Evolutionary conservation across 2,113 vertebrate genomes (phyloP), one percentile per base, ranked within the genome.

Genomic region (Aspiorhynchus laticeps): DNA sequence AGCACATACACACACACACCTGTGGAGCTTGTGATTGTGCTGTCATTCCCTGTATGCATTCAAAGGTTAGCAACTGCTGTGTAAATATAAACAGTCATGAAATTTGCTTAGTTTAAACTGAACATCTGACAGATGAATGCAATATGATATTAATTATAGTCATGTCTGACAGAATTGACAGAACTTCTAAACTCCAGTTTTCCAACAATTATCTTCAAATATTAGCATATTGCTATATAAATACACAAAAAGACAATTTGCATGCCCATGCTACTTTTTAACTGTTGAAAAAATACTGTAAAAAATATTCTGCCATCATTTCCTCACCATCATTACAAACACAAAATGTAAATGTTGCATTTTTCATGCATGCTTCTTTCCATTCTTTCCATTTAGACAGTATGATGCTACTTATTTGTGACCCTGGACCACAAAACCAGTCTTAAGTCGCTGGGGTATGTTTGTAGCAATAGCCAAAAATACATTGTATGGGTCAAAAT

Each of bases 1-100:
- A 19, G 5, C 9, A 48, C 17, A 83, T 9, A 71, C 82, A 74
- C 46, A 26, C 78, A 61, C n/a, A 24, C 83, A 84, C 83, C 83
- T 84, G 83, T 84, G 83, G 83, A 75, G 46, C 31, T 41, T 71
- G 65, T 71, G 81, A 43, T 71, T 41, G 33, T 53, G 69, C 67
- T 75, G 67, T 59, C 48, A 41, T 41, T 59, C 51, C 33, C 48
- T 41, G 33, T 53, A 28, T 59, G 46, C 6, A 71, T 71, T 53
- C 7, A 84, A 84, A 84, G 82, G 65, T 59, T 83, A 83, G 41
- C 46, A 24, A 51, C 19, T 51, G 38, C 61, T 59, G 48, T 74
- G 69, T 74, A 80, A 36, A 33, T 53, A 36, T 53, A 69, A 83
- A 51, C 28, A n/a, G n/a, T 33, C 26, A 28, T 67, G 15, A 65